Conservation (phyloP, 2,113 vertebrate species). For the Forbesichthys papilliferus region DNA sequence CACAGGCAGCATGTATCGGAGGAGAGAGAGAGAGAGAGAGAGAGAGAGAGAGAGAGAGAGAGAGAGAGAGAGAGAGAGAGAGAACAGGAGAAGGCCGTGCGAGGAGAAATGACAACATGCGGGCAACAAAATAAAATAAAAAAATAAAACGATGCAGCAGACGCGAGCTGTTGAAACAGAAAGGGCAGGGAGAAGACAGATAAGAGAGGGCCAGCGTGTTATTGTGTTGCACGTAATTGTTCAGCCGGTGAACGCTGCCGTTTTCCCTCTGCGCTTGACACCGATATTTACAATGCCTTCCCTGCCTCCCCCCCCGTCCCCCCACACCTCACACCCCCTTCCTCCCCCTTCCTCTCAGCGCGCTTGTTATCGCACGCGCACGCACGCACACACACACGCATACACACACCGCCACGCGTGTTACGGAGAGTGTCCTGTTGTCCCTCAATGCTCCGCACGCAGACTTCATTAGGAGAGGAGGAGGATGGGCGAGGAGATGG, state of each 20-base stretch:
- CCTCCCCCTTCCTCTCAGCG: neutral
- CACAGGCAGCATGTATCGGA: slow-evolving; percentile 60
- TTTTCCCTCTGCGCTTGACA: slow-evolving; percentile 64
- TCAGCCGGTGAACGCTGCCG: too few species aligned
- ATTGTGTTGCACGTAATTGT: too few species aligned
- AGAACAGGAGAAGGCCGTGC: too few species aligned
- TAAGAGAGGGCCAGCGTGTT: too few species aligned
- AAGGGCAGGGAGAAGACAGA: too few species aligned
- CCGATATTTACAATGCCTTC: slow-evolving; percentile 62
- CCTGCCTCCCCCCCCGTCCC: neutral
- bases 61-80: too few species aligned
- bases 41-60: neutral
- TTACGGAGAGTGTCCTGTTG: slow-evolving; percentile 46
- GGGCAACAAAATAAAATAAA: too few species aligned
- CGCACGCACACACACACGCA: neutral
- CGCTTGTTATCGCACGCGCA: slow-evolving; percentile 1
- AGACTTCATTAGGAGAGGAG: slow-evolving; percentile 60
- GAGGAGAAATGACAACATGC: too few species aligned
- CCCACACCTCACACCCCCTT: neutral
- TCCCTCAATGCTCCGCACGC: slow-evolving; percentile 48
- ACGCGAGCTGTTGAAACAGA: too few species aligned
- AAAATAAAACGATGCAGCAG: too few species aligned
- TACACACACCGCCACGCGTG: neutral
- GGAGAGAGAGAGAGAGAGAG: slow-evolving; percentile 18
- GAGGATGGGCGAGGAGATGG: slow-evolving; percentile 7